Conservation (phyloP, 1,140 invertebrate species). For the Drosophila tropicalis region DNA sequence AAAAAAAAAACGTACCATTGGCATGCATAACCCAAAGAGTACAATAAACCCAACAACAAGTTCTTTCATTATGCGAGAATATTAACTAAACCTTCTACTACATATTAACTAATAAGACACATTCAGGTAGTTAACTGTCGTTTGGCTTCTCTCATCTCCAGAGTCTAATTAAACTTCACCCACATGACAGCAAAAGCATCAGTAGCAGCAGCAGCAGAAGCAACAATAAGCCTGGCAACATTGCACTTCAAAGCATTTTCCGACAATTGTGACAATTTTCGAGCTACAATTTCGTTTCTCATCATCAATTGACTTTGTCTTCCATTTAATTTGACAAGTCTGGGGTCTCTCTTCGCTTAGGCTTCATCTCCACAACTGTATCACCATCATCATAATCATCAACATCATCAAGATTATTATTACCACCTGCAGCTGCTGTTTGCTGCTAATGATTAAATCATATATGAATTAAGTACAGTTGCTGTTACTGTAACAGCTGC, state of each 20-base stretch:
- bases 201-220: no score
- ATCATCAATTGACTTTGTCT: not conserved
- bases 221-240: not conserved
- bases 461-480: slow-evolving; percentile 20
- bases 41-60: no score
- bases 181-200: slow-evolving; percentile 14
- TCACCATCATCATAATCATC: not conserved
- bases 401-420: not conserved
- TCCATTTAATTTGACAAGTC: slow-evolving; percentile 4
- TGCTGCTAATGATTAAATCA: not conserved
- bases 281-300: not conserved
- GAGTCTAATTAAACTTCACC: slow-evolving; percentile 57
- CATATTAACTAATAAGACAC: no score
- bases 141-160: slow-evolving; percentile 12
- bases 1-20: no score
- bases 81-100: no score
- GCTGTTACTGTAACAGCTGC: not conserved
- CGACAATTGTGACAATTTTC: slow-evolving; percentile 49
- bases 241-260: slow-evolving; percentile 39
- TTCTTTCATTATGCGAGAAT: no score
- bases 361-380: not conserved
- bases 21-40: no score
- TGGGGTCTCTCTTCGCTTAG: not conserved
- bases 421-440: not conserved
- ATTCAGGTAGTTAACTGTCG: not conserved